Conservation (phyloP, 1,140 invertebrate species). For the Bombus impatiens region DNA sequence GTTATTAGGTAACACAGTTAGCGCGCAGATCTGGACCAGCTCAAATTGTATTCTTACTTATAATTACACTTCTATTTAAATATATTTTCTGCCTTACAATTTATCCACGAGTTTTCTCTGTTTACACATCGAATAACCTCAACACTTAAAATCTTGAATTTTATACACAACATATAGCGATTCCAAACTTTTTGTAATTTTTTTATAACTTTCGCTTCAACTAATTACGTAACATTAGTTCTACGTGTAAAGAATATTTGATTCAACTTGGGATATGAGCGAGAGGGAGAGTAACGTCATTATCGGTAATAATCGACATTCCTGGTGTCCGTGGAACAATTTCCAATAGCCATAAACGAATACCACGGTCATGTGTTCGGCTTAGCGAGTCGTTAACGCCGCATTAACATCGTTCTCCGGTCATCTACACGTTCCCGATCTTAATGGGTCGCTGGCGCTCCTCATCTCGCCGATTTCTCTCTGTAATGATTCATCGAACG, state of each 20-base stretch:
- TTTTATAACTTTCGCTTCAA: too few species aligned
- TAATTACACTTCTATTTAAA: too few species aligned
- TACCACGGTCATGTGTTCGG: slow-evolving; percentile 17
- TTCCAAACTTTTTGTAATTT: too few species aligned
- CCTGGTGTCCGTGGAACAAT: neutral
- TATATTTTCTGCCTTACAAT: too few species aligned
- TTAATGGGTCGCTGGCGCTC: slow-evolving; percentile 4
- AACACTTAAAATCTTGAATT: too few species aligned
- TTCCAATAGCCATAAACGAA: slow-evolving; percentile 30
- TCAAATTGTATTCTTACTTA: too few species aligned
- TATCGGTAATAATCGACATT: slow-evolving; percentile 28
- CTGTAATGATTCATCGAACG: slow-evolving; percentile 34
- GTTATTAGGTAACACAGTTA: too few species aligned
- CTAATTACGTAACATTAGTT: too few species aligned
- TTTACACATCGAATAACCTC: too few species aligned
- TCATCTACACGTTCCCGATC: slow-evolving; percentile 32
- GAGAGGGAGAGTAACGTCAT: neutral
- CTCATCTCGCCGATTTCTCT: slow-evolving; percentile 7
- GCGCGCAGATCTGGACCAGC: too few species aligned
- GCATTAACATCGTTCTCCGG: slow-evolving; percentile 51
- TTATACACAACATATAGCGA: too few species aligned
- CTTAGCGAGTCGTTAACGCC: slow-evolving; percentile 48
- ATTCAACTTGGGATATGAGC: neutral
- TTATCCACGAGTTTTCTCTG: too few species aligned
- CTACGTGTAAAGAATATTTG: neutral